phyloP scores from a whole-genome alignment of 2,797 vertebrate genomes.

The Lophotriccus pileatus region DNA sequence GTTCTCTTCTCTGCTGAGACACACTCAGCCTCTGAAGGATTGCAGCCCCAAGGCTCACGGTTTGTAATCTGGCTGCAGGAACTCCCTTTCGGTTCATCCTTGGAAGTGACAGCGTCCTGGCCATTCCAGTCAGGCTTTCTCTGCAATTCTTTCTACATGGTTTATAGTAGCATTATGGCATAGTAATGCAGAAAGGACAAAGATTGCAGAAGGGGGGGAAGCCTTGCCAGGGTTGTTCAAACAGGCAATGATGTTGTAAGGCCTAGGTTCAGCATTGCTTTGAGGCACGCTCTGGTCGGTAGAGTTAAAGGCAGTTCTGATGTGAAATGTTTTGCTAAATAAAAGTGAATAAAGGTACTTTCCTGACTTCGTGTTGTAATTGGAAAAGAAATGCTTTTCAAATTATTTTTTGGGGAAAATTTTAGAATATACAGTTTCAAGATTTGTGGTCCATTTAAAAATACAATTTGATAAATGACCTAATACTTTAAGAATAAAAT shows the following conservation, averaged over 20 bases:
- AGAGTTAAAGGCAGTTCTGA: background rate
- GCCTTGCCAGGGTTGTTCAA: background rate
- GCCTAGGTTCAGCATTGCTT: background rate
- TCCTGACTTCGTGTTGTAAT: background rate
- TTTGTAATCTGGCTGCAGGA: background rate
- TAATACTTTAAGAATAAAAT: background rate
- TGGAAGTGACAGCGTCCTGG: background rate
- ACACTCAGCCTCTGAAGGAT: background rate
- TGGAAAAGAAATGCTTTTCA: background rate
- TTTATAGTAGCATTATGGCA: background rate
- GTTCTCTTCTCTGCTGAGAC: background rate
- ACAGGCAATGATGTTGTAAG: background rate
- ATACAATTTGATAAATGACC: background rate
- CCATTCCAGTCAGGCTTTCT: background rate
- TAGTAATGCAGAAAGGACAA: background rate
- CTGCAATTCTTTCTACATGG: accelerated
- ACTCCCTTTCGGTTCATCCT: background rate
- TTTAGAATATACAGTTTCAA: background rate
- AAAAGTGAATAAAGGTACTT: background rate
- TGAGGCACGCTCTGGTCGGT: background rate
- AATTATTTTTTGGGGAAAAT: background rate
- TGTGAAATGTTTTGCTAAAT: background rate
- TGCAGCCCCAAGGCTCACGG: accelerated
- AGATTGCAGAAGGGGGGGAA: background rate
- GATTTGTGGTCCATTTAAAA: background rate